A percentile compares a stretch with the other conserved stretches of the same genome.
phyloP scores from a whole-genome alignment of 2,113 vertebrate species.

The Delphinus delphis region DNA sequence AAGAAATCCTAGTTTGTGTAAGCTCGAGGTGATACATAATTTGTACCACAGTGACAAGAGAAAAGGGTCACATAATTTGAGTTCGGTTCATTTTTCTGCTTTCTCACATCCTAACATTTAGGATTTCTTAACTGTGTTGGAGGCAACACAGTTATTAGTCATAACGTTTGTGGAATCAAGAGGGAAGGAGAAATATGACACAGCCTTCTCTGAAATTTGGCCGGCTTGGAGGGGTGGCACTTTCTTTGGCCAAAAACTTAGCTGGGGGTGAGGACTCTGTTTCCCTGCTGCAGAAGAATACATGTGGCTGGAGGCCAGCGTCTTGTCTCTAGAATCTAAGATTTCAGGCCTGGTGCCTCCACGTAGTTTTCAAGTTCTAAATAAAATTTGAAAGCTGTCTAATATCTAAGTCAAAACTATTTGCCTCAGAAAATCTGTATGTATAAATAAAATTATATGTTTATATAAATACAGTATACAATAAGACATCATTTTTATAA shows the following conservation, averaged over 20 bases:
- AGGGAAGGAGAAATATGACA: not conserved
- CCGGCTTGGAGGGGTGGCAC: not conserved
- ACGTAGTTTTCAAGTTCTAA: not conserved
- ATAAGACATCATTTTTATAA: not conserved
- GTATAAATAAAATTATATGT: not conserved
- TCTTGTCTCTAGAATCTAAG: not conserved
- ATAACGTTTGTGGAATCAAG: not conserved
- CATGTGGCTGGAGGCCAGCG: accelerated
- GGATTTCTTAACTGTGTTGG: not conserved
- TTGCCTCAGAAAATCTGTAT: not conserved
- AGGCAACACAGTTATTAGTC: not conserved
- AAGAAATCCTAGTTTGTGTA: not conserved
- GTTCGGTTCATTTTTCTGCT: not conserved
- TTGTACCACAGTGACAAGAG: not conserved
- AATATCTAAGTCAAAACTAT: not conserved
- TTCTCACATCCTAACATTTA: not conserved
- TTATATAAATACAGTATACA: not conserved
- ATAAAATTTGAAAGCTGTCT: not conserved
- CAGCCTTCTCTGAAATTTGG: not conserved
- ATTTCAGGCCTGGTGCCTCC: not conserved
- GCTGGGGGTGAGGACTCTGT: not conserved
- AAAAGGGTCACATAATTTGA: not conserved
- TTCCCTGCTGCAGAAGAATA: not conserved
- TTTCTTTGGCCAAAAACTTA: not conserved
- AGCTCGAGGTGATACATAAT: not conserved